A percentile compares a stretch with the other conserved stretches of the same genome.
These are phyloP conservation scores for Gallinago solitaria DNA, from an alignment of 2,797 vertebrate genomes.

Conservation along the genomic window DNA sequence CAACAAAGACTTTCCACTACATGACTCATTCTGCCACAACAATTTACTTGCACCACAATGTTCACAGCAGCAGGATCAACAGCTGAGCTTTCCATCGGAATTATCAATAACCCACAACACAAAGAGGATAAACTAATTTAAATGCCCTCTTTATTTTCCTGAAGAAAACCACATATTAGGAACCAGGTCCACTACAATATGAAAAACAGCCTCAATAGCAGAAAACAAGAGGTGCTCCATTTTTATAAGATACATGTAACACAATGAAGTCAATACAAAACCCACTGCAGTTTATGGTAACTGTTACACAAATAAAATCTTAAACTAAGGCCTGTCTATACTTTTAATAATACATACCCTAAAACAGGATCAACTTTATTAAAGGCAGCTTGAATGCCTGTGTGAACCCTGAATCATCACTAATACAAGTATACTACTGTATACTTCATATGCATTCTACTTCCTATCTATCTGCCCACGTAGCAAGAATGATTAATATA, in stretches of 20 bases:
- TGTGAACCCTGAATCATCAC: neutral
- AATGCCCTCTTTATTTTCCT: neutral
- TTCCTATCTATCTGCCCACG: neutral
- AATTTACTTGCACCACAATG: neutral
- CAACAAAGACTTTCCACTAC: slow-evolving; percentile 17
- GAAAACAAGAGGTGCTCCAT: neutral
- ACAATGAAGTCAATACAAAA: neutral
- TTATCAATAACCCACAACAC: neutral
- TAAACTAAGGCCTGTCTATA: neutral
- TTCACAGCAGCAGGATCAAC: neutral
- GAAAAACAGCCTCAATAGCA: neutral
- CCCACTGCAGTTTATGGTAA: neutral
- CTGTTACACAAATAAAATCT: neutral
- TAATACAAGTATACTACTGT: neutral
- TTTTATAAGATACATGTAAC: neutral
- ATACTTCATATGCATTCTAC: neutral
- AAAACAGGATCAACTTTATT: neutral
- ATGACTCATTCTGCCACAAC: neutral
- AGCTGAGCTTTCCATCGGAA: neutral
- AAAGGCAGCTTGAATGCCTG: neutral
- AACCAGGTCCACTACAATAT: neutral
- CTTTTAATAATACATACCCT: neutral
- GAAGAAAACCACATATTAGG: neutral
- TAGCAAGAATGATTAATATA: neutral
- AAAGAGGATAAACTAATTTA: neutral